Percentiles rank a stretch among this genome's conserved stretches.
phyloP scores from a whole-genome alignment of 30 jellyfish, hydroid and myxozoan species.

The Calvadosia cruxmelitensis region DNA sequence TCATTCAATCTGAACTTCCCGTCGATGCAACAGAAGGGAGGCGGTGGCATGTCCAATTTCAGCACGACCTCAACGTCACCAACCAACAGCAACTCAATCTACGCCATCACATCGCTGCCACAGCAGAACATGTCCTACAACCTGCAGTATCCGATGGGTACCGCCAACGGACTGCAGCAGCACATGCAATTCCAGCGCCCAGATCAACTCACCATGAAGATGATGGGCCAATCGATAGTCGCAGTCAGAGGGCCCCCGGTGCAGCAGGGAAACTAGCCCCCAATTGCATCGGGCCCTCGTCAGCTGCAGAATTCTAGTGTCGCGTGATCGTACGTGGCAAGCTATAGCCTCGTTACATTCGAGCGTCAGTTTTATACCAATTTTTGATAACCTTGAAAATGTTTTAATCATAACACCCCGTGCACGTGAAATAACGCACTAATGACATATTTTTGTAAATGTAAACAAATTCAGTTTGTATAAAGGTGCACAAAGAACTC shows the following conservation, averaged over 20 bases:
- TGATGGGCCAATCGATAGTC: slow-evolving; percentile 73
- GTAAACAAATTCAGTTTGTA: too few species aligned
- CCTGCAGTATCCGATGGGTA: slow-evolving; percentile 65
- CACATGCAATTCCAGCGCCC: slow-evolving; percentile 86
- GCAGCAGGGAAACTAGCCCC: slow-evolving; percentile 65
- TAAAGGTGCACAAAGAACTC: too few species aligned
- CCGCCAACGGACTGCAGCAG: slow-evolving; percentile 39
- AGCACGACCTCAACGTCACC: slow-evolving; percentile 68
- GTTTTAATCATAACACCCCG: too few species aligned
- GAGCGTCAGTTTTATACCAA: too few species aligned
- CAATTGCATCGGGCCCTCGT: not conserved
- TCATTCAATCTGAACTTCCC: slow-evolving; percentile 81
- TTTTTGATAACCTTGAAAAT: too few species aligned
- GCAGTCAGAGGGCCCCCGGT: slow-evolving; percentile 84
- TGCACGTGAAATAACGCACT: too few species aligned
- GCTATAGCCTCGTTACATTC: too few species aligned
- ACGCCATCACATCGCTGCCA: slow-evolving; percentile 75
- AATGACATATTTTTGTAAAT: too few species aligned
- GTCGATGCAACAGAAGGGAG: slow-evolving; percentile 46
- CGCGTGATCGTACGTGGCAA: too few species aligned
- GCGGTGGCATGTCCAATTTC: slow-evolving; percentile 42
- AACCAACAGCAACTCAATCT: slow-evolving; percentile 56
- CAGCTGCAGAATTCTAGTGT: too few species aligned
- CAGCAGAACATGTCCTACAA: slow-evolving; percentile 76
- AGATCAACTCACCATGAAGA: slow-evolving; percentile 87